Base-by-base conservation (phyloP, 2,797 vertebrate species). In the Pempheris klunzingeri region DNA sequence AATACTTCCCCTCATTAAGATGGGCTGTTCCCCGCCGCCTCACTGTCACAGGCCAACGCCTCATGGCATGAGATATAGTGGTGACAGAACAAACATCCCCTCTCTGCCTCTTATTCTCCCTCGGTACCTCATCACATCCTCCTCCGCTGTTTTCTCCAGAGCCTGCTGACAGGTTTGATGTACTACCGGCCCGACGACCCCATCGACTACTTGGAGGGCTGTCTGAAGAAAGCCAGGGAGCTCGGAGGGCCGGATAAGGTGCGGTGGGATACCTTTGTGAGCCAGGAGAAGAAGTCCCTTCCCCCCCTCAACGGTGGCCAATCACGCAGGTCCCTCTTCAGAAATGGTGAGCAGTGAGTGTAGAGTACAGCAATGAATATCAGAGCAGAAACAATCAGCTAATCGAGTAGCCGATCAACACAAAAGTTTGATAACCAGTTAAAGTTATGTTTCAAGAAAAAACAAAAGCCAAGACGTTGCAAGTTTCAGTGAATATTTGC, bases 181-280 rank as follows among this genome's bases (percentile, higher is more conserved):
- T 98, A 96, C 92, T 96, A 97, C 86, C 97, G 97, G 54, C 98
- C 98, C 0, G 98, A 99, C 71, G 98, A 99, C 90, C 98, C 98
- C n/a, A 87, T 98, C 54, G 98, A 99, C 63, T 99, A 97, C 93
- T 90, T 99, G 92, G 97, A 99, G 93, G 93, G 88, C 77, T 99
- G 98, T 87, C 94, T 99, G 88, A 97, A 97, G 89, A 99, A 98
- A 92, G 97, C 96, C 38, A 95, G 94, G 82, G 98, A 99, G 84
- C 92, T 99, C 4, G 98, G 98, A 13, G 98, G 98, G 54, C 84
- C 96, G 22, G 97, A 99, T 60, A 97, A 97, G 86, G 97, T 99
- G 76, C 96, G 97, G 71, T 99, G 98, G 98, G 98, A 99, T 74
- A 98, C 98, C 10, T 99, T 99, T 59, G 96, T 99, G 78, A 97